Percentiles rank a stretch among this genome's conserved stretches.
phyloP scores from a whole-genome alignment of 2,797 vertebrate genomes.

The Carcharodon carcharias region DNA sequence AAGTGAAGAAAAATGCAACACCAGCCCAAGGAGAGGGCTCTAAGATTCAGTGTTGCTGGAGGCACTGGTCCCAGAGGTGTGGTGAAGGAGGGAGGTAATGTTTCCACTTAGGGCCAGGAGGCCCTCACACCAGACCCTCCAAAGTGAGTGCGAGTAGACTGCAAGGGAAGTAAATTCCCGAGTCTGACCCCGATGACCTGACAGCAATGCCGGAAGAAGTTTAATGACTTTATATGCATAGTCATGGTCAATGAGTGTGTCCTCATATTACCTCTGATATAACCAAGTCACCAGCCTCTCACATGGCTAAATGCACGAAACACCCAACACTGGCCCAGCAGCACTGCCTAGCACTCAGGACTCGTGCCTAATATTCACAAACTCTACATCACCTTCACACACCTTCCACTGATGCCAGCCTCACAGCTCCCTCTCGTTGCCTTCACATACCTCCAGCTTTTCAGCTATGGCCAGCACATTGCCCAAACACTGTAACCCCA shows the following conservation, averaged over 20 bases:
- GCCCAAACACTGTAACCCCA: background rate
- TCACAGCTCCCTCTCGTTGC: no score
- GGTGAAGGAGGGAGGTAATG: no score
- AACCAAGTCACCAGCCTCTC: background rate
- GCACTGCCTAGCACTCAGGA: background rate
- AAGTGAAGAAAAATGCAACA: no score
- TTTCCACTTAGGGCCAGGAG: no score
- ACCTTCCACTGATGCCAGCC: no score
- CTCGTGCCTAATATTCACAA: background rate
- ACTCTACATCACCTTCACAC: background rate
- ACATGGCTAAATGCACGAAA: background rate
- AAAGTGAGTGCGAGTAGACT: no score
- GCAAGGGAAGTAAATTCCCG: no score
- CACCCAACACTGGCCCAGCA: background rate
- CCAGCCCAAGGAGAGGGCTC: no score
- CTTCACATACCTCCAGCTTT: no score
- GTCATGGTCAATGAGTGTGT: background rate
- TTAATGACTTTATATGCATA: background rate
- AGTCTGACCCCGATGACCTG: background rate
- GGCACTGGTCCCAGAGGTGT: background rate
- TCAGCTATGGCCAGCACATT: background rate
- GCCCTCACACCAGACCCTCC: background rate
- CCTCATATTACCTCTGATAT: background rate
- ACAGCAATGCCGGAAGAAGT: background rate
- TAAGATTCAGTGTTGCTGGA: background rate